Evolutionary conservation across 2,113 vertebrate genomes (phyloP).

Genomic region (Lophura nycthemera): DNA sequence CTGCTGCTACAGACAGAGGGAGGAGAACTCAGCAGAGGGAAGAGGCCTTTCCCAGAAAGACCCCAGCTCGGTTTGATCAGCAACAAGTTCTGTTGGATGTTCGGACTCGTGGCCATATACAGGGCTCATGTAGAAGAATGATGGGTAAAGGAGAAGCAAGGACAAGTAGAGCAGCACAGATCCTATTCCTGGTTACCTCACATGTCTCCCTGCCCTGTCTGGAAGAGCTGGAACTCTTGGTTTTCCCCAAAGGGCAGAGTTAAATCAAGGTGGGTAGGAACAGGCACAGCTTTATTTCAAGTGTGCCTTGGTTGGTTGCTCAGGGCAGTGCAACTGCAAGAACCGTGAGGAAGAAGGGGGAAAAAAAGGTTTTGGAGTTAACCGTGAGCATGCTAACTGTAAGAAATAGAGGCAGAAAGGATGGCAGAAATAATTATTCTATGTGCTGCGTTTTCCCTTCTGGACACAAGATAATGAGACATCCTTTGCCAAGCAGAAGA

Average conservation of each 20-base stretch:
- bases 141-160: background rate
- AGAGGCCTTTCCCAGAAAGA: background rate
- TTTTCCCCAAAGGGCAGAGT: background rate
- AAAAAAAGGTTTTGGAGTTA: conserved; percentile 13
- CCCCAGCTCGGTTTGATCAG: background rate
- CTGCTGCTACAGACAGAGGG: background rate
- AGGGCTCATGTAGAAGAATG: background rate
- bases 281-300: background rate
- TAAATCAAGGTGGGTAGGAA: background rate
- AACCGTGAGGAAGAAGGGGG: background rate
- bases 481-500: background rate
- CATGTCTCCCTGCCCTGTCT: too few relatives aligned
- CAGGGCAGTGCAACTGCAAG: background rate
- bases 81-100: background rate
- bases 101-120: background rate
- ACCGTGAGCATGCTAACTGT: conserved; percentile 26
- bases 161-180: background rate
- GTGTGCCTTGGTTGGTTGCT: background rate
- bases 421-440: conserved; percentile 44
- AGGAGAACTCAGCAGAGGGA: background rate
- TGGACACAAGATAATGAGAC: conserved; percentile 43
- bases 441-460: conserved; percentile 31
- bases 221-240: background rate
- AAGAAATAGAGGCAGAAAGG: conserved; percentile 12
- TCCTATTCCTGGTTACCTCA: background rate